Conservation (phyloP, 2,113 vertebrate species). For the Ptilorrhoa leucosticta region DNA sequence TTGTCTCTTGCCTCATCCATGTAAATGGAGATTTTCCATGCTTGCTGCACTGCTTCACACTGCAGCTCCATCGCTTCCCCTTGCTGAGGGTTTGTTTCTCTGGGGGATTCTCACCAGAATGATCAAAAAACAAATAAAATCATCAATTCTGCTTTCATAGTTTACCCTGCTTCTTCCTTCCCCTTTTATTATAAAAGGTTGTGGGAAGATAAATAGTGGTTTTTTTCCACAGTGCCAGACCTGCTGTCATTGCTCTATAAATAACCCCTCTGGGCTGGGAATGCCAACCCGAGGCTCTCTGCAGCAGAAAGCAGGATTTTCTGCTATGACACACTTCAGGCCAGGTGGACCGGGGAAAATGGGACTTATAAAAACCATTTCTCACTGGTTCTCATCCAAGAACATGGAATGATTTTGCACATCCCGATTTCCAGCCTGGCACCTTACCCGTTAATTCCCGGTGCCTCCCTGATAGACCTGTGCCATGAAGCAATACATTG, state of each 20-base stretch:
- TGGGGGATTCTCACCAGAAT: not conserved
- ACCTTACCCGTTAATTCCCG: rapidly evolving
- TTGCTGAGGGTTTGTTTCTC: not conserved
- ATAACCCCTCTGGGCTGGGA: not conserved
- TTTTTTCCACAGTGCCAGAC: not conserved
- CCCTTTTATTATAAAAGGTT: not conserved
- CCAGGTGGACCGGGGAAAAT: not conserved
- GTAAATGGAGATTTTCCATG: not conserved
- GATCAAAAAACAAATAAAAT: not conserved
- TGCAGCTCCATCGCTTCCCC: not conserved
- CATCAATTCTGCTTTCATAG: not conserved
- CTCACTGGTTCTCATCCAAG: not conserved
- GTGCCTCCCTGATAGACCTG: not conserved
- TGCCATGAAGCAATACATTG: not conserved
- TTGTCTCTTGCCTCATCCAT: not conserved
- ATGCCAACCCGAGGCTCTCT: not conserved
- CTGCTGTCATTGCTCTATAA: not conserved
- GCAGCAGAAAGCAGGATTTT: not conserved
- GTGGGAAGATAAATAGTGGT: not conserved
- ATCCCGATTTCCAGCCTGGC: not conserved
- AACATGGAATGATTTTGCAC: not conserved
- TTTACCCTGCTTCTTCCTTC: not conserved
- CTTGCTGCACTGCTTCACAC: not conserved
- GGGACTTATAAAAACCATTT: not conserved
- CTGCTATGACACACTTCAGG: not conserved